A percentile compares a stretch with the other conserved stretches of the same genome.
These are phyloP conservation scores for Athalia circularis DNA, from an alignment of 2,888 invertebrate genomes.

Conservation along the genomic window DNA sequence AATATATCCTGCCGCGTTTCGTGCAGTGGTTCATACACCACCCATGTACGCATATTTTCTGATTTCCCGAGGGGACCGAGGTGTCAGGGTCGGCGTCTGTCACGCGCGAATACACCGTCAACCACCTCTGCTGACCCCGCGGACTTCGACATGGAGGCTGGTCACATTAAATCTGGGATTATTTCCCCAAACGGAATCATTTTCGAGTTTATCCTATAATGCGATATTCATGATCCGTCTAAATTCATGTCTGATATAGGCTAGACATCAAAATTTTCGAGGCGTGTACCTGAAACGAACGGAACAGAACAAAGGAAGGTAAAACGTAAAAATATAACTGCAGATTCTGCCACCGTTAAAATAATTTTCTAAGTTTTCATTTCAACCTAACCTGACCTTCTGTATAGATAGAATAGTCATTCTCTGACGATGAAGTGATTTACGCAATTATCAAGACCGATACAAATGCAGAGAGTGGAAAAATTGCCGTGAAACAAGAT, in stretches of 20 bases:
- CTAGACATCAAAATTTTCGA: too few species aligned
- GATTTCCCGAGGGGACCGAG: constrained; percentile 41
- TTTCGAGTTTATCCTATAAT: neutral
- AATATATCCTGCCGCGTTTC: neutral
- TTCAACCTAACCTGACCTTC: neutral
- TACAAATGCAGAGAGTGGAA: constrained; percentile 28
- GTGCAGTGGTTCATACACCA: neutral
- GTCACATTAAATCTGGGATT: neutral
- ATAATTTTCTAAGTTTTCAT: neutral
- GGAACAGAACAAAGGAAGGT: too few species aligned
- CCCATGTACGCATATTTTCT: constrained; percentile 23
- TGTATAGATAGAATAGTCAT: neutral
- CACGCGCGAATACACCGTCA: constrained; percentile 39
- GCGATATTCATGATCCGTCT: too few species aligned
- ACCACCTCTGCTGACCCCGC: constrained; percentile 33
- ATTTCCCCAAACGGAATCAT: neutral
- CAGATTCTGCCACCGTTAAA: neutral
- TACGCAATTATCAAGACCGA: constrained; percentile 30
- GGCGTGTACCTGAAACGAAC: too few species aligned
- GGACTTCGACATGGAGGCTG: neutral
- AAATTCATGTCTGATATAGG: too few species aligned
- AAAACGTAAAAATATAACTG: too few species aligned
- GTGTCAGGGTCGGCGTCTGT: constrained; percentile 27
- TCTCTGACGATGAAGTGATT: neutral
- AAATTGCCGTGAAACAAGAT: constrained; percentile 6